Conservation (phyloP, 2,888 invertebrate species). For the Cheilosia pagana region DNA sequence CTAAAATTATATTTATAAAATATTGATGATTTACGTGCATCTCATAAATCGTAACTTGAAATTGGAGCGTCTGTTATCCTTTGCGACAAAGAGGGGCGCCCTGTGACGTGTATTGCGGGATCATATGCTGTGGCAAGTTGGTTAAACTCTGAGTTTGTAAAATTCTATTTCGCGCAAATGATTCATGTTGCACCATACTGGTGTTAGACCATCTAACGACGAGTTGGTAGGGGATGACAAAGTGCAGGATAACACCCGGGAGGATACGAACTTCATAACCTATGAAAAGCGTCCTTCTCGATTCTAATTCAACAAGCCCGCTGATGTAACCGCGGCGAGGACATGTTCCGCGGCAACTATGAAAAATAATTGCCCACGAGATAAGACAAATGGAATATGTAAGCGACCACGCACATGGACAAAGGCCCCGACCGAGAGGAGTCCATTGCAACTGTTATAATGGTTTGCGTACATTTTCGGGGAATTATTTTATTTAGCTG, state of each 20-base stretch:
- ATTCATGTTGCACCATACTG: constrained; percentile 63
- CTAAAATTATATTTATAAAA: constrained; percentile 62
- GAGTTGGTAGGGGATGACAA: constrained; percentile 47
- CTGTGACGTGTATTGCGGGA: neutral
- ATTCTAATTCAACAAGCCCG: constrained; percentile 36
- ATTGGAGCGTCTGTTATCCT: constrained; percentile 50
- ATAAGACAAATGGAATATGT: constrained; percentile 33
- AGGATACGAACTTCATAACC: constrained; percentile 33
- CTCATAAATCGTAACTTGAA: constrained; percentile 57
- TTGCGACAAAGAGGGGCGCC: neutral
- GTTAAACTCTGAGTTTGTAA: constrained; percentile 47
- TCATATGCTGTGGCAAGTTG: constrained; percentile 13
- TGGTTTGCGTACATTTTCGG: neutral
- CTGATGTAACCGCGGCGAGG: constrained; percentile 32
- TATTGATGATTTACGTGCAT: constrained; percentile 48
- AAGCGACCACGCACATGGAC: neutral
- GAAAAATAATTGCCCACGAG: constrained; percentile 49
- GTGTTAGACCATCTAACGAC: constrained; percentile 47
- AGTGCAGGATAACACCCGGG: constrained; percentile 52
- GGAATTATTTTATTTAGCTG: neutral
- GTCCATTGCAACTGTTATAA: neutral
- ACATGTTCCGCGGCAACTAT: constrained; percentile 9
- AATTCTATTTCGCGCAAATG: constrained; percentile 50
- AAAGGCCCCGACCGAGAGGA: neutral
- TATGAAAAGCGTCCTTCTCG: constrained; percentile 41